Evolutionary conservation across 2,888 invertebrate species (phyloP).

Genomic region (Stenodema calcarata): DNA sequence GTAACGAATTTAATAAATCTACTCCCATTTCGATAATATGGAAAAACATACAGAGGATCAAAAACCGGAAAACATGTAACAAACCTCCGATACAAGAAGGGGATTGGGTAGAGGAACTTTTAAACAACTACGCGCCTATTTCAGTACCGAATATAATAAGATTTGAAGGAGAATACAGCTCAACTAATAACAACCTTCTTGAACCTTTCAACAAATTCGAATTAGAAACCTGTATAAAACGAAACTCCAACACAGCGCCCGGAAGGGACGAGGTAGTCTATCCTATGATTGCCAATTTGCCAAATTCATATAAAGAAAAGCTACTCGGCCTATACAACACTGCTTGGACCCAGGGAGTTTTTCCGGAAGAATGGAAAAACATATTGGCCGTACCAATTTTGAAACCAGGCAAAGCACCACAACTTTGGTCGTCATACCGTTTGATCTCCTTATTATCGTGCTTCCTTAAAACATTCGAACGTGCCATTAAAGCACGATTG

Average conservation of each 20-base stretch:
- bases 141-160: neutral
- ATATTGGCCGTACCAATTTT: neutral
- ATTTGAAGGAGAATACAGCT: neutral
- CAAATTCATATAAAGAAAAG: neutral
- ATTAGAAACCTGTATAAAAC: neutral
- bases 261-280: neutral
- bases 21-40: neutral
- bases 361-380: neutral
- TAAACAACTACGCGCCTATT: neutral
- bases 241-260: neutral
- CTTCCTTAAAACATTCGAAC: neutral
- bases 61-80: neutral
- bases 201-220: neutral
- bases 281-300: neutral
- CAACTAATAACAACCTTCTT: neutral
- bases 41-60: neutral
- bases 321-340: neutral
- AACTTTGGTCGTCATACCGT: neutral
- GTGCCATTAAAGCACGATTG: neutral
- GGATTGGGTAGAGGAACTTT: neutral
- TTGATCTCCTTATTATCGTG: neutral
- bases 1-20: neutral
- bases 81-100: neutral
- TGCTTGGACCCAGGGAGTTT: neutral
- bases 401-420: neutral